These are phyloP conservation scores for Artemia sinica DNA, from an alignment of 2,888 invertebrate species.

Conservation along the genomic window DNA sequence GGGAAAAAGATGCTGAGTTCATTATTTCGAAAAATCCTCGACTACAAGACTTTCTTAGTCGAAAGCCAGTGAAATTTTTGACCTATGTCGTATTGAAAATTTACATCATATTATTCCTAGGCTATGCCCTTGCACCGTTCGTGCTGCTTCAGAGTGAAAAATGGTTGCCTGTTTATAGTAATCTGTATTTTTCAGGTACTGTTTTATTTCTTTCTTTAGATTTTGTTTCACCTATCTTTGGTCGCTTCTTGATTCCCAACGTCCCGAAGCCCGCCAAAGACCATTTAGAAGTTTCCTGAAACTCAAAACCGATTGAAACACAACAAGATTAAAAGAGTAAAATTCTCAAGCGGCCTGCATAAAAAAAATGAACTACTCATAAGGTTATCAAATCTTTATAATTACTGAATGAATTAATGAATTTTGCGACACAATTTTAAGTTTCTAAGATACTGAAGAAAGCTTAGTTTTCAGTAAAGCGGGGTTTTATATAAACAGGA, in stretches of 20 bases:
- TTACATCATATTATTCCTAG: slow-evolving; percentile 64
- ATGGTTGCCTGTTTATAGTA: neutral
- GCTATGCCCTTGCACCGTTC: slow-evolving; percentile 61
- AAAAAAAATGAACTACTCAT: too few relatives aligned
- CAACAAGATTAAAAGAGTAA: too few relatives aligned
- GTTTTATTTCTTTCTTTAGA: slow-evolving; percentile 5
- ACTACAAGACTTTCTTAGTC: slow-evolving; percentile 36
- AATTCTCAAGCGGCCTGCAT: too few relatives aligned
- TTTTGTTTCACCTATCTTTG: neutral
- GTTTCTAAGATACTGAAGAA: too few relatives aligned
- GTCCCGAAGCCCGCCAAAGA: too few relatives aligned
- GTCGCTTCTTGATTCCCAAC: neutral
- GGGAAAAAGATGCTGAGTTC: slow-evolving; percentile 49
- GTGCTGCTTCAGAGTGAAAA: slow-evolving; percentile 38
- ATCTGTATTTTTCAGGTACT: neutral
- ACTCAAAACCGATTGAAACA: too few relatives aligned
- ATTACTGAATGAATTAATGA: too few relatives aligned
- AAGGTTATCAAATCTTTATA: too few relatives aligned
- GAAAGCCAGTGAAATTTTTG: slow-evolving; percentile 33
- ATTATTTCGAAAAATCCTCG: slow-evolving; percentile 24
- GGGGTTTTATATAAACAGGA: too few relatives aligned
- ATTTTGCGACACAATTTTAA: too few relatives aligned
- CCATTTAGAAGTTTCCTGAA: too few relatives aligned
- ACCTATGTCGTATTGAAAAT: slow-evolving; percentile 43
- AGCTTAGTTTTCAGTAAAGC: too few relatives aligned